Evolutionary conservation across 2,113 vertebrate genomes (phyloP).

Genomic region (Hippocampus barbouri): DNA sequence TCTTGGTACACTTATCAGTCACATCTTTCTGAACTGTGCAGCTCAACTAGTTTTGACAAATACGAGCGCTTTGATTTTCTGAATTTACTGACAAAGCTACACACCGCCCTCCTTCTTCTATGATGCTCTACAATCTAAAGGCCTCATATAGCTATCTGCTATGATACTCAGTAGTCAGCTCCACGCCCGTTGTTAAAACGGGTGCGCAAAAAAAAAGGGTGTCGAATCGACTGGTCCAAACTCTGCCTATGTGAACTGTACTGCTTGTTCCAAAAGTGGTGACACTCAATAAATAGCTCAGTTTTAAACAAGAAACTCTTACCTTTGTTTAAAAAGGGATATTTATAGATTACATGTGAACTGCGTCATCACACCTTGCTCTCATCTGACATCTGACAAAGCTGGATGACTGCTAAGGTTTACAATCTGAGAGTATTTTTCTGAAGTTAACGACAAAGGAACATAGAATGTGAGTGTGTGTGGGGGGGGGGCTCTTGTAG

Average conservation of each 20-base stretch:
- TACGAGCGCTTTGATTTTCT: not conserved
- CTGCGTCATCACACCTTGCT: slow-evolving; percentile 11
- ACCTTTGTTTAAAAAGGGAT: slow-evolving; percentile 4
- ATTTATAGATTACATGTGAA: not conserved
- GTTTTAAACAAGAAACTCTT: not conserved
- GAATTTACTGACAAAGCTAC: not conserved
- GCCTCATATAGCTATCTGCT: not conserved
- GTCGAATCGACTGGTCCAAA: not conserved
- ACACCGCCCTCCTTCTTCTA: not conserved
- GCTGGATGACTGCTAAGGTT: slow-evolving; percentile 8
- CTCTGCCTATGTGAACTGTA: not conserved
- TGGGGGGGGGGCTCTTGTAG: too few relatives aligned
- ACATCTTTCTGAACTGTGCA: not conserved
- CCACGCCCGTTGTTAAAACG: not conserved
- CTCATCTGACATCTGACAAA: slow-evolving; percentile 16
- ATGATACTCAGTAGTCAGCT: not conserved
- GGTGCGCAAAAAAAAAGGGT: not conserved
- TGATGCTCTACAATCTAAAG: not conserved
- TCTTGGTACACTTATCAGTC: not conserved
- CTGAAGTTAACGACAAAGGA: slow-evolving; percentile 9
- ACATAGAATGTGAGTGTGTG: not conserved
- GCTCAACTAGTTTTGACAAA: not conserved
- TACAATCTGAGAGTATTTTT: slow-evolving; percentile 2
- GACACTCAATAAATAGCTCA: slow-evolving; percentile 4
- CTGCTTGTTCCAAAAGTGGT: not conserved